Evolutionary conservation across 2,113 vertebrate species (phyloP).

Genomic region (Macroglossus sobrinus): DNA sequence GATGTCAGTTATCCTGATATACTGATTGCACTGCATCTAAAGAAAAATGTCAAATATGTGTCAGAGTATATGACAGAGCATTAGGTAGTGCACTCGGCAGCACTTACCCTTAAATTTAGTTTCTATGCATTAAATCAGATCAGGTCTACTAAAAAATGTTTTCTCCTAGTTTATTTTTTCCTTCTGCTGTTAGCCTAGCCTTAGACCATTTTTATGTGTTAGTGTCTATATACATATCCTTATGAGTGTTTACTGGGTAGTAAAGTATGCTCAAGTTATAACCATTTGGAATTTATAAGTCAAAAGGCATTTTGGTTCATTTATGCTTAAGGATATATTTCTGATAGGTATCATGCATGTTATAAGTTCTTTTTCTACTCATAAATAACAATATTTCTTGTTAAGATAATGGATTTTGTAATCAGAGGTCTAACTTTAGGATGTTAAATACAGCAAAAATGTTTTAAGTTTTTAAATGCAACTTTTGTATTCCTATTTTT

Average conservation of each 20-base stretch:
- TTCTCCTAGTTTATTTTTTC: not conserved
- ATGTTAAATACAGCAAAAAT: not conserved
- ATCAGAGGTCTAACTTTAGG: not conserved
- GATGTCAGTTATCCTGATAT: slow-evolving; percentile 24
- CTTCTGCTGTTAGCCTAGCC: not conserved
- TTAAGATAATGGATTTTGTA: not conserved
- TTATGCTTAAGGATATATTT: not conserved
- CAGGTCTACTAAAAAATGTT: not conserved
- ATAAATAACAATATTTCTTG: not conserved
- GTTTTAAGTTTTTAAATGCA: not conserved
- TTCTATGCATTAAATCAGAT: not conserved
- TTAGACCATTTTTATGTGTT: not conserved
- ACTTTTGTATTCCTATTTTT: not conserved
- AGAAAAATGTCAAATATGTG: not conserved
- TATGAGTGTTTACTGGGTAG: not conserved
- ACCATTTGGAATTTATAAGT: not conserved
- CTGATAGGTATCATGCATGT: not conserved
- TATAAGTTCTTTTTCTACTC: not conserved
- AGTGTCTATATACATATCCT: not conserved
- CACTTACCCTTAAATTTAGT: not conserved
- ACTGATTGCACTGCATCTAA: slow-evolving; percentile 21
- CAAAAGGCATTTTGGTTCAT: not conserved
- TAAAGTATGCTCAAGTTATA: not conserved
- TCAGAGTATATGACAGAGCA: not conserved
- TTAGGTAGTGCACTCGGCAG: not conserved